Conservation (phyloP, 2,113 vertebrate genomes). For the Eurypyga helias region DNA sequence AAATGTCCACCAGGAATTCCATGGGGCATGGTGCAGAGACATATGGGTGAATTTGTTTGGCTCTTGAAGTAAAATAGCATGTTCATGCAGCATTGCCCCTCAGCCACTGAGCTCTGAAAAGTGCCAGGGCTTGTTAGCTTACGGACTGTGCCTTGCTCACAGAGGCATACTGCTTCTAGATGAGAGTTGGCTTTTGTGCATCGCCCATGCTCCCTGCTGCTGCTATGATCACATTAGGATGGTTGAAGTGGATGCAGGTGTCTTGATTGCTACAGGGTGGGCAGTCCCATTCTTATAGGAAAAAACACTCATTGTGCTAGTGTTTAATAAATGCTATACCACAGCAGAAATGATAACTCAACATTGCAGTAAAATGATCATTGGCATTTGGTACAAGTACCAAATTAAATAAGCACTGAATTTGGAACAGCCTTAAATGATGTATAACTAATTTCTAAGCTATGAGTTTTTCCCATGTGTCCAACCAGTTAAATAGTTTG, state of each 20-base stretch:
- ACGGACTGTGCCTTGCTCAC: neutral
- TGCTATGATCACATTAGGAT: neutral
- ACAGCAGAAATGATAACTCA: neutral
- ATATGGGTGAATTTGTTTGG: neutral
- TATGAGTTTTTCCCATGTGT: neutral
- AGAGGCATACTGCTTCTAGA: neutral
- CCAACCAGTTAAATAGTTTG: neutral
- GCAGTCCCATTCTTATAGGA: neutral
- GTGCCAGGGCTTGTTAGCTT: neutral
- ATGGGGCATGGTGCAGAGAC: rapidly evolving
- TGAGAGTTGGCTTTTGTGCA: neutral
- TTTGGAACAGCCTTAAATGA: neutral
- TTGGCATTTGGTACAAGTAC: neutral
- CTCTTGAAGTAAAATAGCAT: neutral
- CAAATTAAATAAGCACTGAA: neutral
- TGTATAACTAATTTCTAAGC: neutral
- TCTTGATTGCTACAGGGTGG: neutral
- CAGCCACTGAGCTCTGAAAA: neutral
- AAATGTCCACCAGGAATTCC: neutral
- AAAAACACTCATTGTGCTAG: neutral
- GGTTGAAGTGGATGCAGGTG: neutral
- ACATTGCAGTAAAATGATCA: neutral
- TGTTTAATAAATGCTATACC: neutral
- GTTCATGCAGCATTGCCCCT: neutral
- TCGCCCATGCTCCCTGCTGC: neutral